Conservation (phyloP, 2,113 vertebrate species). For the Pelmatolapia mariae region DNA sequence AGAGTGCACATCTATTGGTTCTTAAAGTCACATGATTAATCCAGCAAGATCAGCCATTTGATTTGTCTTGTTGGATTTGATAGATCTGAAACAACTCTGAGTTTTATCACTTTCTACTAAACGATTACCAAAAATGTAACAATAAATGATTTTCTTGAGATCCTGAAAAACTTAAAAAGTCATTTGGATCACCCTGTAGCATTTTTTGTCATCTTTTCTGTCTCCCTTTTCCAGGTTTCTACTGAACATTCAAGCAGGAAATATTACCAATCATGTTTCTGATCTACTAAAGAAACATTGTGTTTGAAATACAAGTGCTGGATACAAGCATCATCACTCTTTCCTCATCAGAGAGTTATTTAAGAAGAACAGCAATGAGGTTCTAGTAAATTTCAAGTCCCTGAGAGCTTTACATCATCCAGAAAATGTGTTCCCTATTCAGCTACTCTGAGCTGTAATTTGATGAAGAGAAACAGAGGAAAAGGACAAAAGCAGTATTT, state of each 20-base stretch:
- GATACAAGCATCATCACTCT: not conserved
- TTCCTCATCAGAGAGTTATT: not conserved
- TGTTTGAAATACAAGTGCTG: not conserved
- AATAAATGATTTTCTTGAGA: not conserved
- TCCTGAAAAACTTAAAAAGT: not conserved
- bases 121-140: not conserved
- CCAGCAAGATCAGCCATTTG: not conserved
- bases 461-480: not conserved
- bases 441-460: not conserved
- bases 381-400: not conserved
- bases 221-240: not conserved
- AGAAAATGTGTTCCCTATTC: not conserved
- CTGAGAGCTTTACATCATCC: not conserved
- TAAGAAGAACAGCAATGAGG: not conserved
- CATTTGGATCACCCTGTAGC: not conserved
- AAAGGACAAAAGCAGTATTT: constrained; percentile 7
- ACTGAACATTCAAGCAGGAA: not conserved
- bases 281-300: not conserved
- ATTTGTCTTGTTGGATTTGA: not conserved
- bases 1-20: not conserved
- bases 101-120: not conserved
- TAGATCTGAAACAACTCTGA: not conserved
- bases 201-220: rapidly evolving
- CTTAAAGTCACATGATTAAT: not conserved
- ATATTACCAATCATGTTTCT: not conserved